These are phyloP conservation scores for Bombus pascuorum DNA, from an alignment of 1,140 invertebrate species.

Conservation along the genomic window DNA sequence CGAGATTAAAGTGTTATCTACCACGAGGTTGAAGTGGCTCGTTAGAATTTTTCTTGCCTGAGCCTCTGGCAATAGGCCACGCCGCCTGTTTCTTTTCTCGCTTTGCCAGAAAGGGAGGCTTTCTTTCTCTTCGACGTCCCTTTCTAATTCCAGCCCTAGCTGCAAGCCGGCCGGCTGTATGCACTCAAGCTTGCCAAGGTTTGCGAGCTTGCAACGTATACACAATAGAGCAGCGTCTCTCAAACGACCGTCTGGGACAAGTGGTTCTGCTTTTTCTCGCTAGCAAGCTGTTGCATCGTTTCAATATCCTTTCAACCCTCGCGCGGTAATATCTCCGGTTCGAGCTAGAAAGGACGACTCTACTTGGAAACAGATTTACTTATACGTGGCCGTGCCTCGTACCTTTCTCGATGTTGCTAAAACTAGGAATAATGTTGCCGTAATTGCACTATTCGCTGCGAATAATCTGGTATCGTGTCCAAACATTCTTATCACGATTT, in stretches of 20 bases:
- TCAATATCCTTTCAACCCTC: no score
- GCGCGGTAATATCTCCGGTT: not conserved
- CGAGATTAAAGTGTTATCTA: constrained; percentile 14
- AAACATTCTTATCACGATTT: constrained; percentile 37
- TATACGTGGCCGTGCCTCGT: not conserved
- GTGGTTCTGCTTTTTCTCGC: not conserved
- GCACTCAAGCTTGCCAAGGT: constrained; percentile 15
- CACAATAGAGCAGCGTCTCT: constrained; percentile 15
- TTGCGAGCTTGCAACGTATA: constrained; percentile 9
- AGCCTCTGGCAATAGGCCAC: not conserved
- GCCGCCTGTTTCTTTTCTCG: not conserved
- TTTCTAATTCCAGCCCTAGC: not conserved
- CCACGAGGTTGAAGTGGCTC: not conserved
- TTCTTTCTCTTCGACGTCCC: not conserved
- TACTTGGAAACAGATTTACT: not conserved
- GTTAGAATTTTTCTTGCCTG: not conserved
- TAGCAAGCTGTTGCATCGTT: constrained; percentile 21
- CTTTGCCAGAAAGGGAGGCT: not conserved
- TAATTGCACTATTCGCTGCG: not conserved
- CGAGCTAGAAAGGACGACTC: not conserved
- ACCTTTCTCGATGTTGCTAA: not conserved
- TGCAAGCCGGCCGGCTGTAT: not conserved
- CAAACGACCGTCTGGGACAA: constrained; percentile 1
- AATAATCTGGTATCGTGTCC: constrained; percentile 26
- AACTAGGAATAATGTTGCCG: not conserved